Evolutionary conservation across 2,797 vertebrate genomes (phyloP).

Genomic region (Mus caroli): DNA sequence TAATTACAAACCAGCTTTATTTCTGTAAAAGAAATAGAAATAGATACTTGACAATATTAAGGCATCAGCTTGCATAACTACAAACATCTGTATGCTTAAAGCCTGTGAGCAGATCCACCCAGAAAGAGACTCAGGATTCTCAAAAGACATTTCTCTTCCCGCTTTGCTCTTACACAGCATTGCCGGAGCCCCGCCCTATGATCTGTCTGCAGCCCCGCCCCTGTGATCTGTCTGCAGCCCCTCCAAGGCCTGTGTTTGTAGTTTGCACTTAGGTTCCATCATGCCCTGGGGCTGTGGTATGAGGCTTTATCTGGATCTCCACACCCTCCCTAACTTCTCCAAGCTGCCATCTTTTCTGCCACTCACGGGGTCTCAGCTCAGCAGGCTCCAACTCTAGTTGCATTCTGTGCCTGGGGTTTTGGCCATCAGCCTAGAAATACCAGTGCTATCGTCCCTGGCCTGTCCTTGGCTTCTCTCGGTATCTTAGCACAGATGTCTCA

Average conservation of each 20-base stretch:
- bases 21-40: slow-evolving; percentile 19
- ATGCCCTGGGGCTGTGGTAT: neutral
- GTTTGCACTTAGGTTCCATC: neutral
- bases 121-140: neutral
- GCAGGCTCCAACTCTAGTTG: neutral
- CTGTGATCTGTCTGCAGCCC: accelerated
- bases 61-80: neutral
- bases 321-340: neutral
- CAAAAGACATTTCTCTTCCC: neutral
- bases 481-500: neutral
- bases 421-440: neutral
- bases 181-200: accelerated
- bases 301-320: neutral
- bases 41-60: slow-evolving; percentile 18
- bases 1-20: slow-evolving; percentile 25
- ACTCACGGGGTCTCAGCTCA: neutral
- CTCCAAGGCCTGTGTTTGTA: too few relatives aligned
- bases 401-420: neutral
- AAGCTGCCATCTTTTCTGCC: neutral
- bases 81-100: slow-evolving; percentile 23
- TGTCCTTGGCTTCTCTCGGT: neutral
- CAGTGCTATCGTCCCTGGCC: neutral
- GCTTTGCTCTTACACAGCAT: neutral
- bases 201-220: too few relatives aligned
- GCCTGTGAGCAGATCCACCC: neutral